phyloP scores from a whole-genome alignment of 2,797 vertebrate species.

The Pogonophryne albipinna region DNA sequence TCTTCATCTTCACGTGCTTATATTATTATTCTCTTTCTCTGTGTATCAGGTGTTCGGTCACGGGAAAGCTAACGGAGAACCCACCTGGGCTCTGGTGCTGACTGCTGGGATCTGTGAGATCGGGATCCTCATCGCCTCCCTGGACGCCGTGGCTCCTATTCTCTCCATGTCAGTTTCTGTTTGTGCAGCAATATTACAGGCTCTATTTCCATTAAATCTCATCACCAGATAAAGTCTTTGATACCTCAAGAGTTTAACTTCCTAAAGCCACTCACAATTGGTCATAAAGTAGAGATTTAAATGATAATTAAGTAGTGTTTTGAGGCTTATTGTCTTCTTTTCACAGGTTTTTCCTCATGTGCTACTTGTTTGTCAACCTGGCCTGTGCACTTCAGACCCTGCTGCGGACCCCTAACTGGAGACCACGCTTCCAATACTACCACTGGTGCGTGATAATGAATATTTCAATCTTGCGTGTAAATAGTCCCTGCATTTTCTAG shows the following conservation, averaged over 20 bases:
- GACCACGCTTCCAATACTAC: slow-evolving; percentile 96
- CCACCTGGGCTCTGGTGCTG: slow-evolving; percentile 95
- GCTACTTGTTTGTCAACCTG: slow-evolving; percentile 97
- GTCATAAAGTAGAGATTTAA: slow-evolving; percentile 40
- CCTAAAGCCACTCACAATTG: slow-evolving; percentile 17
- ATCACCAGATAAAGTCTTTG: slow-evolving; percentile 21
- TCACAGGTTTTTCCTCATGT: slow-evolving; percentile 97
- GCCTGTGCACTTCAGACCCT: slow-evolving; percentile 96
- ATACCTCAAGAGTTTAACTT: slow-evolving; percentile 20
- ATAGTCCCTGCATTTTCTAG: neutral
- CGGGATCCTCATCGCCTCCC: slow-evolving; percentile 95
- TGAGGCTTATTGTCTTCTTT: neutral
- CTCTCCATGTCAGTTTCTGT: slow-evolving; percentile 92
- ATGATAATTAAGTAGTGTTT: neutral
- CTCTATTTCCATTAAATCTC: slow-evolving; percentile 21
- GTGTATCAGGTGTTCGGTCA: slow-evolving; percentile 93
- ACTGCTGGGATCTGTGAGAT: slow-evolving; percentile 94
- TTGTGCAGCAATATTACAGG: neutral
- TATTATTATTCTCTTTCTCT: neutral
- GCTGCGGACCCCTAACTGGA: slow-evolving; percentile 95
- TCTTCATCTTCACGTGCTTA: neutral
- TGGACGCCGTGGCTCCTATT: slow-evolving; percentile 96
- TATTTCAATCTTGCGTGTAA: neutral
- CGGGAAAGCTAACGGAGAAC: slow-evolving; percentile 96
- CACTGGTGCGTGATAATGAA: slow-evolving; percentile 84